A percentile compares a stretch with the other conserved stretches of the same genome.
Evolutionary conservation across 1,140 invertebrate genomes (phyloP).

Genomic region (Bombus affinis): DNA sequence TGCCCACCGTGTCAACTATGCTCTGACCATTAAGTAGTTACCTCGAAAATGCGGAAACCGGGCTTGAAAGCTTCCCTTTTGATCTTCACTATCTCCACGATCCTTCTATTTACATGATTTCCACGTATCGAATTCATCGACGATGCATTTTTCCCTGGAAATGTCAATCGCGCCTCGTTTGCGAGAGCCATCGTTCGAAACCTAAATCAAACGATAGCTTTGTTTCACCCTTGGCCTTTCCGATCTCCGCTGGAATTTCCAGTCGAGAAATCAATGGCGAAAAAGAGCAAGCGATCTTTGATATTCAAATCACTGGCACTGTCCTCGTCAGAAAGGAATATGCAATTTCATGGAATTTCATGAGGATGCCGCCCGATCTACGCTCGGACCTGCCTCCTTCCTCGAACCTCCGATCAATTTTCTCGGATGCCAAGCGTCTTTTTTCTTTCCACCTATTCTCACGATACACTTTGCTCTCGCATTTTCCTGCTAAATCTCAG

Average conservation of each 20-base stretch:
- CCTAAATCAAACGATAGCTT: slow-evolving; percentile 19
- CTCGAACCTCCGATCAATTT: background rate
- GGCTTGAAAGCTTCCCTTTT: background rate
- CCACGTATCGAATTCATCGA: background rate
- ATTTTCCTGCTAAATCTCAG: background rate
- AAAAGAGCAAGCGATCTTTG: slow-evolving; percentile 25
- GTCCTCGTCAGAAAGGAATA: slow-evolving; percentile 25
- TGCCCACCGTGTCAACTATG: background rate
- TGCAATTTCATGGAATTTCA: slow-evolving; percentile 33
- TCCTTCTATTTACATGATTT: background rate
- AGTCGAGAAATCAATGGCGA: slow-evolving; percentile 5
- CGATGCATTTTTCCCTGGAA: background rate
- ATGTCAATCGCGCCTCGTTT: background rate
- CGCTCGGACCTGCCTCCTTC: background rate
- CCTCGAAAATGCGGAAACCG: background rate
- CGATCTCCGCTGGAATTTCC: background rate
- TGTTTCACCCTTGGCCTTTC: background rate
- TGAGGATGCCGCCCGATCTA: background rate
- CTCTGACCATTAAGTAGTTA: slow-evolving; percentile 13
- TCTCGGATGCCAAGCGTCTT: background rate
- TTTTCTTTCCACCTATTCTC: background rate
- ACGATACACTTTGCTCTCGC: background rate
- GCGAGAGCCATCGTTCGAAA: background rate
- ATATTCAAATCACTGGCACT: slow-evolving; percentile 33
- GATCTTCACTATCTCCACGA: background rate